These are phyloP conservation scores for Folsomia candida DNA, from an alignment of 2,888 invertebrate species.

Conservation along the genomic window DNA sequence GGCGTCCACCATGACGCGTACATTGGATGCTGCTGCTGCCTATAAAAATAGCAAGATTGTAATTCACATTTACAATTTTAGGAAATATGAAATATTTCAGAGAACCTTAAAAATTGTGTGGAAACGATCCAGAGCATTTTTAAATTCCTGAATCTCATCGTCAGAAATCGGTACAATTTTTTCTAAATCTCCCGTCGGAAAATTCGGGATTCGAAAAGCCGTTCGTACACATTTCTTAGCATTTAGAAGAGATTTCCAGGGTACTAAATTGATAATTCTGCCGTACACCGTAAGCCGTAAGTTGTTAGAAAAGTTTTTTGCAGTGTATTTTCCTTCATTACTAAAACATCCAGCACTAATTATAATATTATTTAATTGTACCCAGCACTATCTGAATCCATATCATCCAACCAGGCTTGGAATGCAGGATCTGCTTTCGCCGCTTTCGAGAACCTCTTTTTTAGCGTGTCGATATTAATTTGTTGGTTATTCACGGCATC, in stretches of 20 bases:
- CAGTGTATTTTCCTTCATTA: not conserved
- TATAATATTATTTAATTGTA: constrained; percentile 59
- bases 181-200: constrained; percentile 87
- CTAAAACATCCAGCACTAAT: not conserved
- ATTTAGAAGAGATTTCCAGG: constrained; percentile 95
- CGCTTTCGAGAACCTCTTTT: constrained; percentile 72
- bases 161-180: constrained; percentile 78
- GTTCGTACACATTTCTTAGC: constrained; percentile 87
- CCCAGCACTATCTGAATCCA: constrained; percentile 92
- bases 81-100: not conserved
- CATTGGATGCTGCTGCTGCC: constrained; percentile 84
- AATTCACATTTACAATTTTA: not conserved
- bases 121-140: constrained; percentile 90
- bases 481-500: constrained; percentile 84
- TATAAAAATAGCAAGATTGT: constrained; percentile 53
- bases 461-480: constrained; percentile 79
- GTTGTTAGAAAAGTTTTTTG: constrained; percentile 41
- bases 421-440: constrained; percentile 75
- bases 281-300: not conserved
- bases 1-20: constrained; percentile 97
- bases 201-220: constrained; percentile 88
- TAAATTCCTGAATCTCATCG: constrained; percentile 93
- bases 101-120: constrained; percentile 80
- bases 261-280: constrained; percentile 88
- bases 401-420: constrained; percentile 82